A percentile compares a stretch with the other conserved stretches of the same genome.
These are phyloP conservation scores for Melanerpes aurifrons DNA, from an alignment of 2,113 vertebrate species.

Conservation along the genomic window DNA sequence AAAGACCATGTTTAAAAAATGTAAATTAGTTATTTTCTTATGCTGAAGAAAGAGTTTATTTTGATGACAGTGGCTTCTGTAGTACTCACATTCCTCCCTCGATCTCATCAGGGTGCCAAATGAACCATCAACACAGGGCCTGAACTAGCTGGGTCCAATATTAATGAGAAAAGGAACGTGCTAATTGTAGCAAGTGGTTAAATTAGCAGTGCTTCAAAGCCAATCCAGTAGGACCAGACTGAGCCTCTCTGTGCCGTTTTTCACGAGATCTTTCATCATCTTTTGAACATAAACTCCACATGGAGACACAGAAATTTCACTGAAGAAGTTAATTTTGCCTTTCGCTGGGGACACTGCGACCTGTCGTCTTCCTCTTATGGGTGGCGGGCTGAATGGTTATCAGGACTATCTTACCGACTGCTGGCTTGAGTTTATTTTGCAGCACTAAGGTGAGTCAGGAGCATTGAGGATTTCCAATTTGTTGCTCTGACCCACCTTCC, in stretches of 20 bases:
- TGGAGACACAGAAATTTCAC: neutral
- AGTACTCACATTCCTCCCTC: slow-evolving; percentile 2
- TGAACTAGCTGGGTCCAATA: slow-evolving; percentile 38
- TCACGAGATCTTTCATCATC: neutral
- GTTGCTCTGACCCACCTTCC: neutral
- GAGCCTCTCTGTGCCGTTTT: neutral
- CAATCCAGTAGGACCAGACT: neutral
- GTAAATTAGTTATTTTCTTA: neutral
- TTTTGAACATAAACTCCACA: neutral
- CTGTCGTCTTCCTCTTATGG: neutral
- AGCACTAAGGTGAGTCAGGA: neutral
- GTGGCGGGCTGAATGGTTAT: neutral
- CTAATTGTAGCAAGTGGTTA: slow-evolving; percentile 42
- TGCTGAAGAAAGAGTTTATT: neutral
- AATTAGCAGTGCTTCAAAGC: slow-evolving; percentile 1
- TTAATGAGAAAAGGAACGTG: slow-evolving; percentile 20
- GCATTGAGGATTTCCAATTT: neutral
- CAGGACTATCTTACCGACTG: neutral
- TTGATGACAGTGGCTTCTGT: neutral
- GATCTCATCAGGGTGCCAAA: slow-evolving; percentile 42
- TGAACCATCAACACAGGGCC: neutral
- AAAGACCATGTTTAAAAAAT: neutral
- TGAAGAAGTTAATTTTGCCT: neutral
- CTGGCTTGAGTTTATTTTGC: neutral
- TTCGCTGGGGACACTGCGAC: neutral